Conservation (phyloP, 2,888 invertebrate species). For the Ellobium chinense region DNA sequence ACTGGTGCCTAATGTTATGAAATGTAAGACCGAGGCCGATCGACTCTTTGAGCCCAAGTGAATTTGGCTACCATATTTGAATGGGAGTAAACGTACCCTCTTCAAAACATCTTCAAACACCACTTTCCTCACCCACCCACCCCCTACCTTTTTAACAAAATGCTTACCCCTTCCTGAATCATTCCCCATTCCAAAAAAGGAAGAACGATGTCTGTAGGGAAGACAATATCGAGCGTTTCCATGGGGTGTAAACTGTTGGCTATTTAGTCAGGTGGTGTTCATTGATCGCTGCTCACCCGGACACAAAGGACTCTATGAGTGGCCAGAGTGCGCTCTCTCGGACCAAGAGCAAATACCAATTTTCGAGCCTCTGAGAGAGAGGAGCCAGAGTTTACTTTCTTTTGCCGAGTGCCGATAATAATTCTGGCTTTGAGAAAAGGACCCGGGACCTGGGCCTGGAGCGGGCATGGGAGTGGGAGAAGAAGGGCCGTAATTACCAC, state of each 20-base stretch:
- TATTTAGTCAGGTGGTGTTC: neutral
- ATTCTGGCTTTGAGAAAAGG: neutral
- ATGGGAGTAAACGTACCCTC: too few relatives aligned
- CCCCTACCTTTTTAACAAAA: too few relatives aligned
- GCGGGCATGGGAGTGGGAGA: neutral
- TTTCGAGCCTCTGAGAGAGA: neutral
- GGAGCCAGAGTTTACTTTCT: neutral
- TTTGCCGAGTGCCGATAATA: neutral
- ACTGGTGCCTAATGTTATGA: too few relatives aligned
- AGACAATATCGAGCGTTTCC: neutral
- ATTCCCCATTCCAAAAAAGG: too few relatives aligned
- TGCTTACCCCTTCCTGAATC: too few relatives aligned
- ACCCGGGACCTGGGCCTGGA: neutral
- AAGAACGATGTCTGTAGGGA: too few relatives aligned
- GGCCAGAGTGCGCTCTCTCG: neutral
- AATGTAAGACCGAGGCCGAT: too few relatives aligned
- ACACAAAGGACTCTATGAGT: neutral
- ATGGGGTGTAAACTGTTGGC: neutral
- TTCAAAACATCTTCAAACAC: too few relatives aligned
- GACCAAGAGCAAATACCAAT: neutral
- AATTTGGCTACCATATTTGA: too few relatives aligned
- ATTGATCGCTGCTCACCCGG: neutral
- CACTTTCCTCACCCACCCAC: too few relatives aligned
- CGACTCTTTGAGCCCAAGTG: too few relatives aligned
- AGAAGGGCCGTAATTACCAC: neutral